phyloP scores from a whole-genome alignment of 2,113 vertebrate genomes.

The Morone saxatilis region DNA sequence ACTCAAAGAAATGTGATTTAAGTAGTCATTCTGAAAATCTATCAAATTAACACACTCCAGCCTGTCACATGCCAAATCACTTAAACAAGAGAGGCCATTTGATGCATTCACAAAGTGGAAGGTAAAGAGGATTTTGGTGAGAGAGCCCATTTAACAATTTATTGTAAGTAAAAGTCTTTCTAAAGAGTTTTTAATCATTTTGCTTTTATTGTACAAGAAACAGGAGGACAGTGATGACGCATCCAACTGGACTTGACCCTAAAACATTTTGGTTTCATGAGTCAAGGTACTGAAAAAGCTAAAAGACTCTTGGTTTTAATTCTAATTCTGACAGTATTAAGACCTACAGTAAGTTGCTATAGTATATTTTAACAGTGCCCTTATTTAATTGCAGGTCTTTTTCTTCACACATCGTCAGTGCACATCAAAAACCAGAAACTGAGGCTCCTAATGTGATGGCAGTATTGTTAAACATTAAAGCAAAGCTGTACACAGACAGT shows the following conservation, averaged over 20 bases:
- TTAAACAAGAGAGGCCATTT: conserved; percentile 28
- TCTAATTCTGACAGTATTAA: not conserved
- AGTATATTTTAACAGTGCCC: not conserved
- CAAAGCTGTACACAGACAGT: not conserved
- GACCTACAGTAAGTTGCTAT: not conserved
- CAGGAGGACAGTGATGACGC: not conserved
- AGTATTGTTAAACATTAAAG: not conserved
- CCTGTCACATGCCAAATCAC: conserved; percentile 20
- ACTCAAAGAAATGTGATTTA: conserved; percentile 44
- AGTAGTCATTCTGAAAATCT: conserved; percentile 42
- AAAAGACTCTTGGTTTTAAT: not conserved
- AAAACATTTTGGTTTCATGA: not conserved
- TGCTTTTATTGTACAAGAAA: not conserved
- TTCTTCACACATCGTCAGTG: not conserved
- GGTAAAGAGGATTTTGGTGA: conserved; percentile 31
- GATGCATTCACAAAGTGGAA: conserved; percentile 21
- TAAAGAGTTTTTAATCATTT: not conserved
- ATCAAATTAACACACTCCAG: conserved; percentile 49
- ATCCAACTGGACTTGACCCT: not conserved
- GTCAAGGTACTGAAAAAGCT: not conserved
- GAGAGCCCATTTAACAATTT: not conserved
- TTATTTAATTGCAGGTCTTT: not conserved
- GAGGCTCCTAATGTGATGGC: not conserved
- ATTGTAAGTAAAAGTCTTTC: not conserved
- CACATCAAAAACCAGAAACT: not conserved